Conservation (phyloP, 2,113 vertebrate genomes). For the Scopus umbretta region DNA sequence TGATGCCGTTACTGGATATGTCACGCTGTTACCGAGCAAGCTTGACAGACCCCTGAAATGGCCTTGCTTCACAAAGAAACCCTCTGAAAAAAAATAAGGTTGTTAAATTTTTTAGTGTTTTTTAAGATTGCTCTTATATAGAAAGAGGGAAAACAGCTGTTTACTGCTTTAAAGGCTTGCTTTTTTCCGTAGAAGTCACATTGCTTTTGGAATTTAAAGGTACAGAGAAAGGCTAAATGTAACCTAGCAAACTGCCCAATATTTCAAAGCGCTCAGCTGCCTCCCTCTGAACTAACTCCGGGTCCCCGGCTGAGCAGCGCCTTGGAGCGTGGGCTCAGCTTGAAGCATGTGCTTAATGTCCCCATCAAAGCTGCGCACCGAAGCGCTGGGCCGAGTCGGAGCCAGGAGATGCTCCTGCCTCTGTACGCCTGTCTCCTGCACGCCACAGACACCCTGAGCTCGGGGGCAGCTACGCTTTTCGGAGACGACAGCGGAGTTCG, state of each 20-base stretch:
- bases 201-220: slow-evolving; percentile 16
- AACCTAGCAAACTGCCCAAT: background rate
- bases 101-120: slow-evolving; percentile 40
- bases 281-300: background rate
- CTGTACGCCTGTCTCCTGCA: background rate
- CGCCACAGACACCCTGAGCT: background rate
- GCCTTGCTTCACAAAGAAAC: background rate
- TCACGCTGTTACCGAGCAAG: background rate
- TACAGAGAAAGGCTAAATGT: background rate
- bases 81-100: background rate
- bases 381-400: background rate
- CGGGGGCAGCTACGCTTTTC: background rate
- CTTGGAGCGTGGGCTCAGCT: background rate
- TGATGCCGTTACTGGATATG: background rate
- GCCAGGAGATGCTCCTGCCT: background rate
- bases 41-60: background rate
- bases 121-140: slow-evolving; percentile 12
- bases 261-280: fast-evolving
- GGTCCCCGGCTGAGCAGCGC: background rate
- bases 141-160: slow-evolving; percentile 49
- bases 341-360: too few species aligned
- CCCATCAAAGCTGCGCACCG: background rate
- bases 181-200: background rate
- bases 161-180: slow-evolving; percentile 14
- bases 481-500: fast-evolving